Conservation (phyloP, 2,797 vertebrate species). For the Ataeniobius toweri region DNA sequence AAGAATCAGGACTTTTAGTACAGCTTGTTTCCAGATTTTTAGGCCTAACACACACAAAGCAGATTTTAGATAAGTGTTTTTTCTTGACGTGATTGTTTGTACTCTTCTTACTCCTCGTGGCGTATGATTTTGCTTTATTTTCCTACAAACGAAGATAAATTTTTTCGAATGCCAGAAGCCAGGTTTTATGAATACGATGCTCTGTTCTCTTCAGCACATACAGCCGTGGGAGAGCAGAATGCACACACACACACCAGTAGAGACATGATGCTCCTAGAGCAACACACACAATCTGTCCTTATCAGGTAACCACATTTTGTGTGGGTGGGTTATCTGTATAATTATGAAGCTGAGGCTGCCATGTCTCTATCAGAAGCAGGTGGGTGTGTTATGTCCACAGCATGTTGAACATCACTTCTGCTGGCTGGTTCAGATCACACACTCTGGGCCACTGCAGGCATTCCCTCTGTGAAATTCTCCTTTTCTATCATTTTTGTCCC, state of each 20-base stretch:
- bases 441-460: constrained; percentile 47
- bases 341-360: constrained; percentile 72
- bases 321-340: constrained; percentile 72
- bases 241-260: constrained; percentile 23
- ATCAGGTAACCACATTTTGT: constrained; percentile 75
- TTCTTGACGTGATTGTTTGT: constrained; percentile 50
- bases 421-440: constrained; percentile 52
- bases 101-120: constrained; percentile 42
- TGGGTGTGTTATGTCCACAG: constrained; percentile 65
- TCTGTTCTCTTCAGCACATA: constrained; percentile 72
- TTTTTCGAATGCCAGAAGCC: constrained; percentile 61
- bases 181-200: constrained; percentile 72
- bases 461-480: constrained; percentile 65
- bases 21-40: constrained; percentile 68
- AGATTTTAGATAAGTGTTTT: constrained; percentile 59
- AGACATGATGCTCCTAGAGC: constrained; percentile 48
- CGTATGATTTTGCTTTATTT: constrained; percentile 42
- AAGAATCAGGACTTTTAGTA: constrained; percentile 78
- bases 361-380: constrained; percentile 71
- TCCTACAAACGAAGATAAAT: constrained; percentile 33
- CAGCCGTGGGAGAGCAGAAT: constrained; percentile 60
- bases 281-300: constrained; percentile 51
- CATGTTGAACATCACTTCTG: constrained; percentile 57
- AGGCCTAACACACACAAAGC: constrained; percentile 55
- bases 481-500: constrained; percentile 23